Evolutionary conservation across 2,888 invertebrate genomes (phyloP).

Genomic region (Mesorhabditis spiculigera): DNA sequence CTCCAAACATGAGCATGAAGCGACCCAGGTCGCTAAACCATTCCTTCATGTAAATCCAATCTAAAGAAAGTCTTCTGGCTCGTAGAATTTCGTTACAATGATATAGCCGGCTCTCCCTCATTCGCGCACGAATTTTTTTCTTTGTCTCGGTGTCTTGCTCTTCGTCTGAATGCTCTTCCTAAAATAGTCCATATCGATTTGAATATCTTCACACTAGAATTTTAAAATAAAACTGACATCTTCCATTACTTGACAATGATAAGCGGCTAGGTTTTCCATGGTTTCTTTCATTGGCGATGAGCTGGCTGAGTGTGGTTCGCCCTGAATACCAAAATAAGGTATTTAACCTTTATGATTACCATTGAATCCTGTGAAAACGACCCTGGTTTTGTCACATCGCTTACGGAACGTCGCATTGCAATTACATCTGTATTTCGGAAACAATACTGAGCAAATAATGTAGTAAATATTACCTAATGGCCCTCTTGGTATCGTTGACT

Average conservation of each 20-base stretch:
- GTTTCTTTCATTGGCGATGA: slow-evolving; percentile 4
- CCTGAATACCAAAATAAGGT: neutral
- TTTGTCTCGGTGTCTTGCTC: slow-evolving; percentile 1
- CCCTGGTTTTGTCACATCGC: neutral
- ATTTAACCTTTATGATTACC: neutral
- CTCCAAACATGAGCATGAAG: slow-evolving; percentile 72
- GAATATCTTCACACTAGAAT: neutral
- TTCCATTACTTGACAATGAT: neutral
- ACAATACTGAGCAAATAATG: neutral
- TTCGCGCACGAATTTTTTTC: neutral
- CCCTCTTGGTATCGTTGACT: neutral
- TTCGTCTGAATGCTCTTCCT: neutral
- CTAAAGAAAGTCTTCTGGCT: neutral
- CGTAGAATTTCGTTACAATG: neutral
- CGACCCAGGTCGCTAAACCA: slow-evolving; percentile 54
- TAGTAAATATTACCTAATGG: neutral
- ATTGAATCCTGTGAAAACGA: neutral
- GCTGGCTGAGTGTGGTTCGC: neutral
- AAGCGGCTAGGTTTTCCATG: neutral
- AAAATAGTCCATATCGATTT: neutral
- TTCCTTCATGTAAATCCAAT: slow-evolving; percentile 15
- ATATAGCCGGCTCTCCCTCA: slow-evolving; percentile 4
- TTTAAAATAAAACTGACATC: neutral
- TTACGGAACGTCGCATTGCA: neutral
- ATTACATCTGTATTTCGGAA: neutral